Evolutionary conservation across 2,797 vertebrate species (phyloP).

Genomic region (Sternotherus odoratus): DNA sequence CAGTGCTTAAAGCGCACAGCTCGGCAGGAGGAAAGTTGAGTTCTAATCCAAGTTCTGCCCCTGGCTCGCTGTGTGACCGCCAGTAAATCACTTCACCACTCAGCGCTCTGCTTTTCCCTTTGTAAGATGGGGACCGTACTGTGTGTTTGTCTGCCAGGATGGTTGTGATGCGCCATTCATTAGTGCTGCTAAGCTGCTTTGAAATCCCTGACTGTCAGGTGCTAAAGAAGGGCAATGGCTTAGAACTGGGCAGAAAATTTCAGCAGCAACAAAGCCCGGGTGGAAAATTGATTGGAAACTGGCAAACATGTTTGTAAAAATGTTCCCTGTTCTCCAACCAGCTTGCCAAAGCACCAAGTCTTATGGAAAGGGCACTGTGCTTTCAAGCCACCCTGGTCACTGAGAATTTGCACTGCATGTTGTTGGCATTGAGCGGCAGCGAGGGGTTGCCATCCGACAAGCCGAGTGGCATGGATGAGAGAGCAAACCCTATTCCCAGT

Average conservation of each 20-base stretch:
- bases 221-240: conserved; percentile 28
- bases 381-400: conserved; percentile 8
- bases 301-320: not conserved
- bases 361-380: not conserved
- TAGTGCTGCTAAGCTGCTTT: conserved; percentile 31
- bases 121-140: not conserved
- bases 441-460: not conserved
- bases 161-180: conserved; percentile 42
- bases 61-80: not conserved
- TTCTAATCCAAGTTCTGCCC: accelerated
- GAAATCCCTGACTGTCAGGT: conserved; percentile 53
- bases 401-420: not conserved
- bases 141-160: conserved; percentile 13
- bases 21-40: not conserved
- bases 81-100: not conserved
- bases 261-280: conserved; percentile 50
- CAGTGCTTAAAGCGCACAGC: not conserved
- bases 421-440: not conserved
- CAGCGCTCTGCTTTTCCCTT: accelerated
- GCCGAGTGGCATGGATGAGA: not conserved
- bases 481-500: not conserved
- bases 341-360: not conserved
- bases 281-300: conserved; percentile 19
- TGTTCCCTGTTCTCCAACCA: accelerated
- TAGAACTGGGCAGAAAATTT: not conserved